Evolutionary conservation across 2,113 vertebrate genomes (phyloP).

Genomic region (Microcebus tavaratra): DNA sequence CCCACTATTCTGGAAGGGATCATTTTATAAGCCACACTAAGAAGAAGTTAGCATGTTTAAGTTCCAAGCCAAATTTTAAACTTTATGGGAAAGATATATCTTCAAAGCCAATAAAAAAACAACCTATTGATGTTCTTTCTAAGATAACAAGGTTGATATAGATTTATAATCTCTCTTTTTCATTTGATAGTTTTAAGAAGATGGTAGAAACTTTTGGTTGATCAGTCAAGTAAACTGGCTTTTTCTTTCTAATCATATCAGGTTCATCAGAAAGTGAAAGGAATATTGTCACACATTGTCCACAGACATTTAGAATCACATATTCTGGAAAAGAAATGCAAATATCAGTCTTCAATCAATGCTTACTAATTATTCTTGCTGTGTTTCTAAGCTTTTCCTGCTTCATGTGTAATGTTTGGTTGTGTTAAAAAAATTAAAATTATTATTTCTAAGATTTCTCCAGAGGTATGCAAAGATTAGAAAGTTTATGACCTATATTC

Average conservation of each 20-base stretch:
- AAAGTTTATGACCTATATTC: neutral
- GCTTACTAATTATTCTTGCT: neutral
- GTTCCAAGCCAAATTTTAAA: neutral
- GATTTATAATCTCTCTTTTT: slow-evolving; percentile 41
- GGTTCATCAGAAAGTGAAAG: neutral
- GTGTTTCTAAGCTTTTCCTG: neutral
- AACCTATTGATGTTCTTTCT: neutral
- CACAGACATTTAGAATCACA: neutral
- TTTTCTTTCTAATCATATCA: neutral
- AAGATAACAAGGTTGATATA: neutral
- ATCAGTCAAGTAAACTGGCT: fast-evolving
- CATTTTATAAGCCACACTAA: neutral
- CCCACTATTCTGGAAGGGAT: neutral
- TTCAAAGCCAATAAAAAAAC: neutral
- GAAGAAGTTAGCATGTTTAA: neutral
- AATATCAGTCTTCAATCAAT: neutral
- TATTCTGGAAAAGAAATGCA: neutral
- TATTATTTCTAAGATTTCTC: neutral
- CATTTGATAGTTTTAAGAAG: neutral
- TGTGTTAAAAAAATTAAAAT: neutral
- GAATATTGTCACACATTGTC: neutral
- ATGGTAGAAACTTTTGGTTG: neutral
- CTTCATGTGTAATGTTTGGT: neutral
- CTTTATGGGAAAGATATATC: neutral
- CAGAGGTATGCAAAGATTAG: neutral